A percentile compares a stretch with the other conserved stretches of the same genome.
These are phyloP conservation scores for Chondrilla cf. caribensis DNA, from an alignment of 37 sponge, comb jelly and placozoan genomes.

Conservation along the genomic window DNA sequence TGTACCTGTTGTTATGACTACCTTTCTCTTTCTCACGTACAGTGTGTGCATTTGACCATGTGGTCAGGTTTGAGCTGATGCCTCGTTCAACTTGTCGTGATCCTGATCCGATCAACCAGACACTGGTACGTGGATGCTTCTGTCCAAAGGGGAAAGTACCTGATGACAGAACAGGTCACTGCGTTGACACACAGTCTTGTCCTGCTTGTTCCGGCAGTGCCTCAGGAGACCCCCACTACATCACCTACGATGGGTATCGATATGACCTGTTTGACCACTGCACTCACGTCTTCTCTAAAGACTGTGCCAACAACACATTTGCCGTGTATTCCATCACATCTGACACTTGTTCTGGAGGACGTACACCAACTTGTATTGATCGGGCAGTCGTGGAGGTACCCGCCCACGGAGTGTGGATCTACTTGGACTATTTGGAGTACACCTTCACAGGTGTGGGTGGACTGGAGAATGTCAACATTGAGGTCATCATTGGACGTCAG, in stretches of 20 bases:
- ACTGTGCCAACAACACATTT: neutral
- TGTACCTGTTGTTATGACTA: too few relatives aligned
- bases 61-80: neutral
- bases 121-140: neutral
- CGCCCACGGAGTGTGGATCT: neutral
- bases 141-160: neutral
- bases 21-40: neutral
- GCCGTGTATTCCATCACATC: neutral
- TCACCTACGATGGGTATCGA: neutral
- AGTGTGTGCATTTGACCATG: neutral
- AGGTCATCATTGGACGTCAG: neutral
- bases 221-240: conserved; percentile 5
- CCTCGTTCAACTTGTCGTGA: neutral
- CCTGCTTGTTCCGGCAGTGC: neutral
- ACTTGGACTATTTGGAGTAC: neutral
- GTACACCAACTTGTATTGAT: conserved; percentile 4
- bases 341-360: neutral
- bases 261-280: conserved; percentile 24
- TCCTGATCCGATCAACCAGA: neutral
- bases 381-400: neutral
- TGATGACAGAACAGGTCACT: neutral
- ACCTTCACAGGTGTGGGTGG: neutral
- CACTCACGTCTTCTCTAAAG: conserved; percentile 13
- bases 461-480: neutral
- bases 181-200: neutral